Base-by-base conservation (phyloP, 2,888 invertebrate species). In the Cheilosia soror region DNA sequence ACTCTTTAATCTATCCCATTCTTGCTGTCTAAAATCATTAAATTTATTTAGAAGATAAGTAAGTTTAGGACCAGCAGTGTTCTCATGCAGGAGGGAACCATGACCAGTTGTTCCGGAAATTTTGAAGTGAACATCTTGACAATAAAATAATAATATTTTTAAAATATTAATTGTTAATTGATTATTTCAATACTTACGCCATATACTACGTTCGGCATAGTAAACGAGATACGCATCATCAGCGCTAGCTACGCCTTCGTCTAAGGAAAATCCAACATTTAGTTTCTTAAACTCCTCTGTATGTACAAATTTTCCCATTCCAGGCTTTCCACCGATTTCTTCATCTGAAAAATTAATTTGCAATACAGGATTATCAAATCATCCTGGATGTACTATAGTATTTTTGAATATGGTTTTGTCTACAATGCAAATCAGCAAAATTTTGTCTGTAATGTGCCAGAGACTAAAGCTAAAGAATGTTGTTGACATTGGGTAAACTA, bases 181-280 rank as follows among this genome's bases (percentile, higher is more conserved):
- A 29, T 42, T 15, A 44, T 33, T 55, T 37, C 49, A 11, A 27
- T 51, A 93, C 94, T 93, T 91, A 96, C 96, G 95, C 94, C 96
- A 96, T 11, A 94, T 93, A 29, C 94, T 94, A 86, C 96, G 93
- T 89, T 96, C 96, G 0, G 94, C 95, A 87, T 94, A 92, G 88
- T 93, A 95, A 4, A 94, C 91, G 6, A 94, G 92, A 89, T 94
- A 96, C 44, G 94, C 94, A 25, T 96, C 95, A 63, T 93, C 93
- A 0, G 94, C 94, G 88, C 94, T 95, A 0, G 96, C 95, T 92
- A 96, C 94, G 37, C 97, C 96, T 92, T 97, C 97, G 89, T 97
- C 97, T 63, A 97, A 90, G 0, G 94, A 95, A 89, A 97, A 96
- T 0, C 96, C 97, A 58, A 97, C 92, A 88, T 97, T 97, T 27